phyloP scores from a whole-genome alignment of 2,797 vertebrate genomes.

The Sphaeramia orbicularis region DNA sequence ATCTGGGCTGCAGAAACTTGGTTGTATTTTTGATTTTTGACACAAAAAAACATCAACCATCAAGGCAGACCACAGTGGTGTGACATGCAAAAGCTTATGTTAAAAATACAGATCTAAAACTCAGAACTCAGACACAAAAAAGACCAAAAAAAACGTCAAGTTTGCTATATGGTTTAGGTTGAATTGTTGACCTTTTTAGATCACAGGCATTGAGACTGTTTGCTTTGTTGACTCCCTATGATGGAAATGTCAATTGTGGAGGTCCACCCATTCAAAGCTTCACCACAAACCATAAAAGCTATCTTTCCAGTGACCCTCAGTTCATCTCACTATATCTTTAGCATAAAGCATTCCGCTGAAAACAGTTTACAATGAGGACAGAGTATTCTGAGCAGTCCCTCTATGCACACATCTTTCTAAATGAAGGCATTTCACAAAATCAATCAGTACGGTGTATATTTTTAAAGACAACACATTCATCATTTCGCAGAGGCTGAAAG shows the following conservation, averaged over 20 bases:
- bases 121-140: not conserved
- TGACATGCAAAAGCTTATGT: constrained; percentile 4
- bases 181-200: not conserved
- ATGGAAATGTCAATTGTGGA: not conserved
- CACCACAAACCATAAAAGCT: not conserved
- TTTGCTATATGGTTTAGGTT: not conserved
- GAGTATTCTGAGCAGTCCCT: too few relatives aligned
- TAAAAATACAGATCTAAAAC: not conserved
- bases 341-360: not conserved
- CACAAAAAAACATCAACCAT: not conserved
- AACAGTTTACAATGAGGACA: not conserved
- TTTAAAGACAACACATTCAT: not conserved
- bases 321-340: not conserved
- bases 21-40: not conserved
- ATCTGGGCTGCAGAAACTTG: constrained; percentile 1
- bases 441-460: not conserved
- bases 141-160: not conserved
- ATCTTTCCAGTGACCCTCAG: not conserved
- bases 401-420: not conserved
- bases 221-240: not conserved
- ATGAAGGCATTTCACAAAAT: not conserved
- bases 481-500: not conserved
- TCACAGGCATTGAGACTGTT: not conserved
- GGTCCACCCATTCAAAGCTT: not conserved
- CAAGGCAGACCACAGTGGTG: not conserved